Conservation (phyloP, 2,797 vertebrate genomes). For the Allobates femoralis region DNA sequence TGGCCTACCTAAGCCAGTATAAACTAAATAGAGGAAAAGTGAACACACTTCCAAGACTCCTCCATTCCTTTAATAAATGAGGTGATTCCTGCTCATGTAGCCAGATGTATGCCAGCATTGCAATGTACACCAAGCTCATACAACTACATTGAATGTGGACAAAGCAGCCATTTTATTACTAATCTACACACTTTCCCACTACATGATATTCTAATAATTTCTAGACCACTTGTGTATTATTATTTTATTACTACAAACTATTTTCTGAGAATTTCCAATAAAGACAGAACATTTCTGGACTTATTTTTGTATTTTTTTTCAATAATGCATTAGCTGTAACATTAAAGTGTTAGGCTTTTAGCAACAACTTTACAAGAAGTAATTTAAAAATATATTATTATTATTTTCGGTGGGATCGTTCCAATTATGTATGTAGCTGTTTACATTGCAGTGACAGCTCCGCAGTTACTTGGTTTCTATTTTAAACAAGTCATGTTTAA, state of each 20-base stretch:
- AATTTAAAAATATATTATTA: slow-evolving; percentile 58
- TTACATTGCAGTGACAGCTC: slow-evolving; percentile 60
- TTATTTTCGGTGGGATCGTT: slow-evolving; percentile 57
- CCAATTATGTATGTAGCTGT: slow-evolving; percentile 56
- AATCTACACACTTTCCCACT: slow-evolving; percentile 16
- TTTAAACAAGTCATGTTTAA: slow-evolving; percentile 61
- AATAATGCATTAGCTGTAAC: slow-evolving; percentile 43
- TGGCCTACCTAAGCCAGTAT: slow-evolving; percentile 20
- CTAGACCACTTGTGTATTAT: slow-evolving; percentile 11
- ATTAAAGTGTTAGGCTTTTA: slow-evolving; percentile 55
- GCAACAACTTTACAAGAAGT: slow-evolving; percentile 55
- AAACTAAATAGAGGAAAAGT: slow-evolving; percentile 18
- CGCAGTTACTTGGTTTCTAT: slow-evolving; percentile 61
- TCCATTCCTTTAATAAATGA: slow-evolving; percentile 33
- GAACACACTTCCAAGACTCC: slow-evolving; percentile 11
- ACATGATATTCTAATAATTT: slow-evolving; percentile 9
- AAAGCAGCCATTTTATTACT: slow-evolving; percentile 38
- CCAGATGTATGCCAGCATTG: slow-evolving; percentile 9
- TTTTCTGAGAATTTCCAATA: slow-evolving; percentile 19
- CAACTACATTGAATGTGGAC: slow-evolving; percentile 21
- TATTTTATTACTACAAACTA: slow-evolving; percentile 34
- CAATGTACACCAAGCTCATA: slow-evolving; percentile 26
- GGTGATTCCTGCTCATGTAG: slow-evolving; percentile 28
- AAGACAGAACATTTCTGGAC: not conserved
- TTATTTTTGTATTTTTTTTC: slow-evolving; percentile 19